Base-by-base conservation (phyloP, 2,888 invertebrate genomes). In the Pheosia gnoma region DNA sequence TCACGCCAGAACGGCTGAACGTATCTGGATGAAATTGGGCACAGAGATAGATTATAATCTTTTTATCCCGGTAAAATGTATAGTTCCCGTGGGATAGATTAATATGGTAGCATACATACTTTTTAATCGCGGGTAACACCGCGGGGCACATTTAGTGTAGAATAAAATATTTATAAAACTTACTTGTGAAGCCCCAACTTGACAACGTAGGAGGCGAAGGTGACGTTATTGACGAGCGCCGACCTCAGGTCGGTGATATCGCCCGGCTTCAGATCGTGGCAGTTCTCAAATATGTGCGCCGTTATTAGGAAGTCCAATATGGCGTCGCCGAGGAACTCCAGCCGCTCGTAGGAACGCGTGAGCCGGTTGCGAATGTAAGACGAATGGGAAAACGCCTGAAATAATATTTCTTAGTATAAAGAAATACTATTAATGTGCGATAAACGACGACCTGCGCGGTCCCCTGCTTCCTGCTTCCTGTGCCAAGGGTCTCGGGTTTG, bases 321-420 rank as follows among this genome's bases (percentile, higher is more conserved):
- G 7, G 98, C 98, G 91, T 99, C 98, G 5, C 98, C 98, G 4
- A 98, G 90, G 85, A 98, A 98, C 87, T 99, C 98, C n/a, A 98
- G 85, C 10, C 97, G 94, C 84, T 98, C 97, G 88, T 99, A 99
- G 70, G 97, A 98, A 41, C 96, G 96, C 0, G 99, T 99, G 57
- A 97, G 82, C 0, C 96, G 94, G 88, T 98, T 98, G 6, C 95
- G 94, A 5, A 95, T 95, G 88, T 96, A 98, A 0, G 99, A 98
- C 0, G 98, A 95, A 92, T 99, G 99, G 0, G 99, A 98, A 59
- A 99, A 93, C 0, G 98, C 98, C 95, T 97, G 75, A 1, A 78
- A 55, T 4, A 37, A 8, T 43, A 43, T 39, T 39, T 39, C 39
- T 25, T 25, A n/a, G n/a, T n/a, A 25, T 25, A 25, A 25, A 25